Conservation (phyloP, 1,140 invertebrate genomes). For the Bombus waltoni region DNA sequence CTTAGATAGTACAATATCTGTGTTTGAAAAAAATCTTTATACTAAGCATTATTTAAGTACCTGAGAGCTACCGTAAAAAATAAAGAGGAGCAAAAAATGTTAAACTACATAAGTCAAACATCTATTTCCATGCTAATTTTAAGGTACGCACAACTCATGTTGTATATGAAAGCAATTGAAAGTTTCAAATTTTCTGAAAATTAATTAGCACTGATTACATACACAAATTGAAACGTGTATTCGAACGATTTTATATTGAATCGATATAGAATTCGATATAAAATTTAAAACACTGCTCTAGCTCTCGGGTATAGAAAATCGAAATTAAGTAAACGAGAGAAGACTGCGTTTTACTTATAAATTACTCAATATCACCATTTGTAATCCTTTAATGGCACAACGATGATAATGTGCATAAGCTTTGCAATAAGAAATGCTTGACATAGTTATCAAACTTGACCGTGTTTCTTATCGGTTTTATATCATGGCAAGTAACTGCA, state of each 20-base stretch:
- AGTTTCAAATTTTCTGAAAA: conserved; percentile 12
- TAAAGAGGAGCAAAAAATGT: conserved; percentile 1
- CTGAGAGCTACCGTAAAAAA: conserved; percentile 69
- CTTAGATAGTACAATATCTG: conserved; percentile 63
- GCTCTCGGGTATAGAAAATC: conserved; percentile 69
- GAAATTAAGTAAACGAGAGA: conserved; percentile 39
- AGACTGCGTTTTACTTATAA: conserved; percentile 49
- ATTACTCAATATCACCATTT: conserved; percentile 9
- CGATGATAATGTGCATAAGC: background rate
- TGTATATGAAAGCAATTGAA: background rate
- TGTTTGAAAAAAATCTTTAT: conserved; percentile 59
- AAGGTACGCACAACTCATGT: conserved; percentile 24
- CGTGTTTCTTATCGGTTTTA: conserved; percentile 22
- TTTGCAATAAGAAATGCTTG: background rate
- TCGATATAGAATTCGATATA: background rate
- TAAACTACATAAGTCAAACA: background rate
- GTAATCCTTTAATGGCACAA: conserved; percentile 29
- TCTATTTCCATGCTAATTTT: conserved; percentile 4
- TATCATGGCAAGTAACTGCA: background rate
- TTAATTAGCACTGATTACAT: conserved; percentile 67
- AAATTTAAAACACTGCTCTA: conserved; percentile 46
- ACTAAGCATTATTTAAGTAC: conserved; percentile 73
- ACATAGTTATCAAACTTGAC: background rate
- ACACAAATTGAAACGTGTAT: conserved; percentile 53
- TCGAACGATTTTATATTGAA: background rate